phyloP scores from a whole-genome alignment of 2,888 invertebrate species.

The Andrena marginata region DNA sequence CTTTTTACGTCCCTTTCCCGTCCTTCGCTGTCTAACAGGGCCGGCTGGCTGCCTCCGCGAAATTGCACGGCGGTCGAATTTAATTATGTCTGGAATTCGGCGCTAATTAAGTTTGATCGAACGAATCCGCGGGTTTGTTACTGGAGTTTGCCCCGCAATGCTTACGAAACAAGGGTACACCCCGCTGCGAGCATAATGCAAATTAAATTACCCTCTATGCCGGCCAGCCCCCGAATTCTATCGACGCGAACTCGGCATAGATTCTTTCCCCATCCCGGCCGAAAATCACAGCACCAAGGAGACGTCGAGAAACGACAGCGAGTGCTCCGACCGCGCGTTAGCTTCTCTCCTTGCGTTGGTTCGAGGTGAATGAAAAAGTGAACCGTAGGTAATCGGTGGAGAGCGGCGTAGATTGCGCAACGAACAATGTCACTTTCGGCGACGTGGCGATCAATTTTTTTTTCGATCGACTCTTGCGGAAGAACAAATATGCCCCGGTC shows the following conservation, averaged over 20 bases:
- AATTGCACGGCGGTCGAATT: conserved; percentile 78
- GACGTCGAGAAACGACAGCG: neutral
- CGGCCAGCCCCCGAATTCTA: conserved; percentile 64
- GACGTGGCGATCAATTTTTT: conserved; percentile 72
- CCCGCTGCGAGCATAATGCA: conserved; percentile 75
- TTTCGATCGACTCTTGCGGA: conserved; percentile 70
- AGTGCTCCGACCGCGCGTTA: neutral
- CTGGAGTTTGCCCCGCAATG: conserved; percentile 78
- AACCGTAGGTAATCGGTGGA: neutral
- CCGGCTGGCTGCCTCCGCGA: conserved; percentile 65
- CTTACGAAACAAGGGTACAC: conserved; percentile 79
- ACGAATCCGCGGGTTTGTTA: conserved; percentile 82
- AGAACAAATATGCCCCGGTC: conserved; percentile 71
- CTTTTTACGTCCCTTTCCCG: conserved; percentile 51
- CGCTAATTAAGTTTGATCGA: conserved; percentile 84
- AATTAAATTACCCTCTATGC: conserved; percentile 79
- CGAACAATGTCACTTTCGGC: neutral
- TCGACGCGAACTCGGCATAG: conserved; percentile 50
- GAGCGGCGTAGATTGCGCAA: neutral
- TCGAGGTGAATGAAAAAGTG: neutral
- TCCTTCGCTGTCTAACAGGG: conserved; percentile 48
- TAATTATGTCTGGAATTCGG: conserved; percentile 83
- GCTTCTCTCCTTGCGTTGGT: neutral
- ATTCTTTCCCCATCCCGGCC: conserved; percentile 47
- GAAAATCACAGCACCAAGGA: conserved; percentile 21